Conservation (phyloP, 2,797 vertebrate genomes). For the Nasua narica region DNA sequence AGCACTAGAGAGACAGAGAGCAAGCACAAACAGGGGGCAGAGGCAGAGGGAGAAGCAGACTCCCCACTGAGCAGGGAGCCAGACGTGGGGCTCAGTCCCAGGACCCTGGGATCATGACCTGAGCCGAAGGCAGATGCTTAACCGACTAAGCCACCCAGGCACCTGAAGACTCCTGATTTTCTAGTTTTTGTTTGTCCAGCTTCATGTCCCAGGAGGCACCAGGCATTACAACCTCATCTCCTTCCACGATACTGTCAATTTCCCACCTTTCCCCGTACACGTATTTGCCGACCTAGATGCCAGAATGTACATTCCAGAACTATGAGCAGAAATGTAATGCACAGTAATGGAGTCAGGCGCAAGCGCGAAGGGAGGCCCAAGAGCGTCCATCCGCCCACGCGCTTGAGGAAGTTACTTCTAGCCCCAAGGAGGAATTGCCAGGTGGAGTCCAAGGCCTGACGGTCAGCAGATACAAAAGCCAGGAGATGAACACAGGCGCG, state of each 20-base stretch:
- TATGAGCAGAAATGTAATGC: background rate
- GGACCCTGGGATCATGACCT: no score
- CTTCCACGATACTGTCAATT: background rate
- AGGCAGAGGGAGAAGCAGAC: no score
- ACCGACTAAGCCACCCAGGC: no score
- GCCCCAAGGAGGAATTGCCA: background rate
- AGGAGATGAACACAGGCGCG: rapidly evolving
- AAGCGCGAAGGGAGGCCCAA: background rate
- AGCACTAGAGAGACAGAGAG: no score
- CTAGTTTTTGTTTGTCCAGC: background rate
- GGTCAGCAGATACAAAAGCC: background rate
- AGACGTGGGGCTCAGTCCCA: no score
- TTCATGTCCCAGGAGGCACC: background rate
- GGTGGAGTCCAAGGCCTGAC: background rate
- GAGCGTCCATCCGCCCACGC: background rate
- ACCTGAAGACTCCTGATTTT: background rate
- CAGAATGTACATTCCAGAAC: background rate
- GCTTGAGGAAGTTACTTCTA: background rate
- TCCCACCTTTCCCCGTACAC: background rate
- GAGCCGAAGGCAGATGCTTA: no score
- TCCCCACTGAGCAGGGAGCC: no score
- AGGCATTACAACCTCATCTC: background rate
- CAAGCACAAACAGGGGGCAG: no score
- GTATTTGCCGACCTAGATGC: background rate
- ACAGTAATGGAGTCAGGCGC: background rate